Base-by-base conservation (phyloP, 2,797 vertebrate species). In the Chromobotia macracanthus region DNA sequence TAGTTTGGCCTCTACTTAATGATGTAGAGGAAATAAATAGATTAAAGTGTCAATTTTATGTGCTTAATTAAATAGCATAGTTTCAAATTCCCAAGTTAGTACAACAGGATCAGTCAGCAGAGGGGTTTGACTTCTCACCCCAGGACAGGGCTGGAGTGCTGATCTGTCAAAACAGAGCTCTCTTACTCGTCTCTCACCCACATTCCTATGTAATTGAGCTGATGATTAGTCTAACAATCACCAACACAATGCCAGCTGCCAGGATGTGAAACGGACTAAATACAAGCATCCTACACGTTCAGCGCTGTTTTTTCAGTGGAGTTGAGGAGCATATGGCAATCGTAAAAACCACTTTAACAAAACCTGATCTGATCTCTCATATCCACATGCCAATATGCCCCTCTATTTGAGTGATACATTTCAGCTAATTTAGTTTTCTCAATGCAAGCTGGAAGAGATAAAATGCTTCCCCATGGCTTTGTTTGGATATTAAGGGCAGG, bases 161-260 rank as follows among this genome's bases (percentile, higher is more conserved):
- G 89, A 93, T 87, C 89, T 94, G 90, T 94, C 92, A 94, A 92
- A 95, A 92, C 87, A 93, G 82, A 56, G 81, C 86, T 82, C 79
- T 82, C 85, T 87, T 89, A 61, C 72, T 84, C 71, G 72, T 82
- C 82, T 85, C 84, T 86, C 85, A 88, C 74, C 86, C 89, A 89
- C 91, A 95, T 95, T 95, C 92, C 92, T 86, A 84, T 88, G 89
- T 95, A 96, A 95, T 94, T 95, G 95, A 92, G 89, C 87, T 83
- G 85, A 89, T 95, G 90, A 94, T 94, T 95, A 93, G 85, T 91
- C 89, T 88, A 93, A 94, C 90, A 93, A 92, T 93, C 92, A 91
- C 86, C 91, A 90, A 92, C 90, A 88, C 83, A 90, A 90, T 89
- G 88, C 92, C 92, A 95, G 92, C 92, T 94, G 91, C 89, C 92